Evolutionary conservation across 2,113 vertebrate genomes (phyloP).

Genomic region (Siphamia tubifer): DNA sequence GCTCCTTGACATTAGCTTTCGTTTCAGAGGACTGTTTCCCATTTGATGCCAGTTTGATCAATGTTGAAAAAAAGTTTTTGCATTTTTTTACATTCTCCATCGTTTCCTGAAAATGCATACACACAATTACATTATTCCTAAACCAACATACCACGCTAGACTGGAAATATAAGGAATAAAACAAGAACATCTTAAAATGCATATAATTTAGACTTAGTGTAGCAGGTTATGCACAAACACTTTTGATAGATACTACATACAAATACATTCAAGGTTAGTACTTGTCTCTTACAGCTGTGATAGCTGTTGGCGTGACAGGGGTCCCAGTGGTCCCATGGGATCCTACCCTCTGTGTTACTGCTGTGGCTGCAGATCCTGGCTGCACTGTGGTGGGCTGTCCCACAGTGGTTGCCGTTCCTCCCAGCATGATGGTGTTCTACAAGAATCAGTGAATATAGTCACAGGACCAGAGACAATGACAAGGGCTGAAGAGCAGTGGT

Average conservation of each 20-base stretch:
- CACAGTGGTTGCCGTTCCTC: conserved; percentile 83
- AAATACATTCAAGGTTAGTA: neutral
- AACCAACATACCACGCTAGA: neutral
- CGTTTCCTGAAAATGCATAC: conserved; percentile 83
- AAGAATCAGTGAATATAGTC: neutral
- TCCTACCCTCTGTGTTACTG: conserved; percentile 83
- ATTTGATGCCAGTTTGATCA: conserved; percentile 94
- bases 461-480: conserved; percentile 11
- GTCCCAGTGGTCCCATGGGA: conserved; percentile 72
- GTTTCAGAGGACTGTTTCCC: conserved; percentile 94
- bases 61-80: conserved; percentile 92
- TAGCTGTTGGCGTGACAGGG: conserved; percentile 76
- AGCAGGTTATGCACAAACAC: no score
- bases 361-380: conserved; percentile 72
- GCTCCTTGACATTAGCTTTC: conserved; percentile 90
- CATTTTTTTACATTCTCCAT: conserved; percentile 98
- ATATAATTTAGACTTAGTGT: neutral
- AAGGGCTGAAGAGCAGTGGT: neutral
- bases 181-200: neutral
- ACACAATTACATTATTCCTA: neutral
- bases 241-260: neutral
- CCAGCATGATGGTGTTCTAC: conserved; percentile 87
- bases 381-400: conserved; percentile 82
- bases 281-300: conserved; percentile 84
- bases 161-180: neutral